These are phyloP conservation scores for Rhimphoctona megacephalus DNA, from an alignment of 2,888 invertebrate genomes.

Conservation along the genomic window DNA sequence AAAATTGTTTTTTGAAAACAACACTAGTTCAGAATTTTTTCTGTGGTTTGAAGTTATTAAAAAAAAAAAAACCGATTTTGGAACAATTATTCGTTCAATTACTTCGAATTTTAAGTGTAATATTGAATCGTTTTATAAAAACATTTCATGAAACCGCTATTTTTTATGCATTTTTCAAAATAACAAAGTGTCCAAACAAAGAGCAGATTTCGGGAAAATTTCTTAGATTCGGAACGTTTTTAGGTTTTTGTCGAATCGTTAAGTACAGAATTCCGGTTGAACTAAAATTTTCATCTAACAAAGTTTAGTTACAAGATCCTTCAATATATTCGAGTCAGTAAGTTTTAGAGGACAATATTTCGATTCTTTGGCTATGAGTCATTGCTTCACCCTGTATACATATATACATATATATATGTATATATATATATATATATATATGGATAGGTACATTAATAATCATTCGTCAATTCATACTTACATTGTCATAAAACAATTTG, in stretches of 20 bases:
- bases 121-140: background rate
- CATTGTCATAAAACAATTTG: conserved; percentile 53
- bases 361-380: background rate
- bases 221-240: too few species aligned
- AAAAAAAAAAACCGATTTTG: background rate
- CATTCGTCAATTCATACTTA: conserved; percentile 54
- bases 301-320: background rate
- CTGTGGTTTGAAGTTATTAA: background rate
- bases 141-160: too few species aligned
- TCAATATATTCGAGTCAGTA: background rate
- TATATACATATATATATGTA: too few species aligned
- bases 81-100: background rate
- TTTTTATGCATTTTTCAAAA: too few species aligned
- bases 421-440: background rate
- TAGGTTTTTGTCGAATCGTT: background rate
- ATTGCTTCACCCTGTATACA: conserved; percentile 3
- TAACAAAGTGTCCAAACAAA: background rate
- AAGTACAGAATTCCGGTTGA: background rate
- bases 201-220: background rate
- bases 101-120: background rate
- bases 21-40: background rate
- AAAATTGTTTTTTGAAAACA: too few species aligned
- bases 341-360: background rate
- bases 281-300: background rate
- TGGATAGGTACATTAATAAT: conserved; percentile 15